Evolutionary conservation across 2,113 vertebrate species (phyloP), one percentile per base, ranked within the genome.

Genomic region (Albula glossodonta): DNA sequence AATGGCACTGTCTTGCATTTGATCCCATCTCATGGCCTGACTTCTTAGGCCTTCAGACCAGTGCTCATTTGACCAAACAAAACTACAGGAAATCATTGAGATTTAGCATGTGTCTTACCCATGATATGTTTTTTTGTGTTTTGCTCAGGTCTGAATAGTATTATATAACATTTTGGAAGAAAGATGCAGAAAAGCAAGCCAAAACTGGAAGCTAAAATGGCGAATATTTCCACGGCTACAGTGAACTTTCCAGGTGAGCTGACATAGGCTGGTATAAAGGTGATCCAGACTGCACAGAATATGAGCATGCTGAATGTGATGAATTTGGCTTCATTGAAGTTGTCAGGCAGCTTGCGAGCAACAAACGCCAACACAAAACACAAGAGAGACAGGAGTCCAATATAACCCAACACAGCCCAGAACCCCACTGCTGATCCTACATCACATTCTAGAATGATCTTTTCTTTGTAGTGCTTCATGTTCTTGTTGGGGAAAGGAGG

Each of bases 261-360:
- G 82, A 83, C 66, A 19, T 83, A 83, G 51, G 82, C 60, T 51
- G 82, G 82, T 57, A 83, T 83, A 57, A 83, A 83, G 31, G 82
- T 83, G 60, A 83, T 83, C 82, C 82, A 83, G 57, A 83, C 82
- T 15, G 82, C 82, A 83, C 60, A 83, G 82, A 83, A 83, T 83
- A 83, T 83, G 57, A 83, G 63, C 82, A 83, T 83, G 82, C 82
- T 83, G 41, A 83, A 83, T 48, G 82, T 83, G 31, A 83, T 83
- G 57, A 66, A 83, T 83, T 83, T 83, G 56, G 82, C 82, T 83
- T 83, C 82, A 83, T 83, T 83, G 56, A 83, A 83, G 63, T 83
- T 83, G 50, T 83, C 82, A 41, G 82, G 82, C 7, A 83, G 49
- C 11, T 83, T 83, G 6, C 82, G 41, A 70, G 82, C 82, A 19